phyloP scores from a whole-genome alignment of 2,797 vertebrate genomes.

The Neopelma chrysocephalum region DNA sequence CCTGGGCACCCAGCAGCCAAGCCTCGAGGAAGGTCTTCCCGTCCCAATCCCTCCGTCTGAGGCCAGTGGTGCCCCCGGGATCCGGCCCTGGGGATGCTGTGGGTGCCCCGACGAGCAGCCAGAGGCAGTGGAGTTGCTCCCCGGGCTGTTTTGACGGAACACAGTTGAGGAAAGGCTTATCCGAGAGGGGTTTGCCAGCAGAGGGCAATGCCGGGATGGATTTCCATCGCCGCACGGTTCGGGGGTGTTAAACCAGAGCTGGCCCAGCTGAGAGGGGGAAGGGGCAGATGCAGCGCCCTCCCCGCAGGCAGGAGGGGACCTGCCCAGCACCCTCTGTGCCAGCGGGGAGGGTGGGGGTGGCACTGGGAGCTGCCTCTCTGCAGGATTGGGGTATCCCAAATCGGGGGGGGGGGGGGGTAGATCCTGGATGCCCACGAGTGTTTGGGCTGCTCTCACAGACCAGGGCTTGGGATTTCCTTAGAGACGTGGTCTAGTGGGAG shows the following conservation, averaged over 20 bases:
- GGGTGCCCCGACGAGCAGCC: background rate
- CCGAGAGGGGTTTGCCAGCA: background rate
- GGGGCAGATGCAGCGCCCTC: background rate
- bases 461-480: no score
- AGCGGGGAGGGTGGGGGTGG: background rate
- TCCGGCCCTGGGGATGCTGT: background rate
- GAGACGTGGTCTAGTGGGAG: background rate
- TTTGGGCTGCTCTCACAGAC: background rate
- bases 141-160: fast-evolving
- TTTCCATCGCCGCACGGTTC: background rate
- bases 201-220: slow-evolving; percentile 14
- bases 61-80: fast-evolving
- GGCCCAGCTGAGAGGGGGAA: fast-evolving
- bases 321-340: background rate
- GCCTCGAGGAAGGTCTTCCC: background rate
- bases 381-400: background rate
- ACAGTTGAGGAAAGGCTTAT: fast-evolving
- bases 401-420: no score
- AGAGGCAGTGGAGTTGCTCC: background rate
- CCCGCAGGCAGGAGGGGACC: background rate
- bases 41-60: fast-evolving
- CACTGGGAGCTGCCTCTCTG: background rate
- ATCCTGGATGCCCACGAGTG: background rate
- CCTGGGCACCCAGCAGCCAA: background rate
- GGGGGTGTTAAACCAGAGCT: no score